Evolutionary conservation across 2,797 vertebrate genomes (phyloP).

Genomic region (Fundulus diaphanus): DNA sequence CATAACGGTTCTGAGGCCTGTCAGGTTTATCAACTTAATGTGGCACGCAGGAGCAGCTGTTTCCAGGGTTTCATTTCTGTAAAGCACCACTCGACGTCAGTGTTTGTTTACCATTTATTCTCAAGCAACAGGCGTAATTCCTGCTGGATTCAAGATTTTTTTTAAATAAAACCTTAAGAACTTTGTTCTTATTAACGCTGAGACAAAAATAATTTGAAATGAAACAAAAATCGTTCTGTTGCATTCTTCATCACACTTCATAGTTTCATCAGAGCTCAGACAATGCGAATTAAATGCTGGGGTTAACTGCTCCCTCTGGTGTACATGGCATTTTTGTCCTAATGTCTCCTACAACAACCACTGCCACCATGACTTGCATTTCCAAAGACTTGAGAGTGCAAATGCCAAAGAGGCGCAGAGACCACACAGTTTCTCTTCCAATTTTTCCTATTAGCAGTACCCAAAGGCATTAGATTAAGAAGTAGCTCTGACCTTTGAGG

Average conservation of each 20-base stretch:
- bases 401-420: slow-evolving; percentile 33
- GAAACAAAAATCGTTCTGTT: not conserved
- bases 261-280: slow-evolving; percentile 9
- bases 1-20: slow-evolving; percentile 20
- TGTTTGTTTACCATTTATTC: slow-evolving; percentile 33
- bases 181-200: slow-evolving; percentile 14
- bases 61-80: slow-evolving; percentile 43
- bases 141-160: slow-evolving; percentile 27
- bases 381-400: slow-evolving; percentile 26
- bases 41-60: slow-evolving; percentile 21
- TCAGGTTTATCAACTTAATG: slow-evolving; percentile 23
- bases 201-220: slow-evolving; percentile 11
- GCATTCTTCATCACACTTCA: slow-evolving; percentile 3
- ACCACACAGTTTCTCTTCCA: slow-evolving; percentile 40
- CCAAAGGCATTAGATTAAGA: slow-evolving; percentile 57
- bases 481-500: slow-evolving; percentile 70
- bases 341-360: slow-evolving; percentile 27
- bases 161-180: slow-evolving; percentile 42
- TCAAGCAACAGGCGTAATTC: slow-evolving; percentile 32
- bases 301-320: not conserved
- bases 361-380: slow-evolving; percentile 61
- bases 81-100: slow-evolving; percentile 45
- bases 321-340: slow-evolving; percentile 9
- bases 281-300: slow-evolving; percentile 1
- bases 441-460: slow-evolving; percentile 59